Base-by-base conservation (phyloP, 2,888 invertebrate species). In the Bimastos eiseni region DNA sequence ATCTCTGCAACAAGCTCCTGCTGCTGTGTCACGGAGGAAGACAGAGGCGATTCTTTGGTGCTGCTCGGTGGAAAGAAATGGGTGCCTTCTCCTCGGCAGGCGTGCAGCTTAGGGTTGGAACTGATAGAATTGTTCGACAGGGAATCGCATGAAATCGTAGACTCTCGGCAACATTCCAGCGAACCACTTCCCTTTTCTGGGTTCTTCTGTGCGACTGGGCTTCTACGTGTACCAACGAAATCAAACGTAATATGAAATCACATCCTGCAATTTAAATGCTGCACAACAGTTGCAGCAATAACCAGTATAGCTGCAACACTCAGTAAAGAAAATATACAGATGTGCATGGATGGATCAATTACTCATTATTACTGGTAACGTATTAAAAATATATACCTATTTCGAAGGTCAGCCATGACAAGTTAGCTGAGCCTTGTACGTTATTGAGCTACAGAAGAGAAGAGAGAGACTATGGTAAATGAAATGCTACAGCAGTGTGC, bases 141-240 rank as follows among this genome's bases (percentile, higher is more conserved):
- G 11, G 86, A 86, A 86, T 86, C 86, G 17, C 86, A 86, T 6
- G 86, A 86, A 19, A 86, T 37, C 21, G 34, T 86, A 21, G 86
- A 86, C 86, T 86, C 86, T 36, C 19, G 86, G 37, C 86, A 86
- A 37, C 86, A 86, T 86, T 86, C 86, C 86, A 86, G 37, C 86
- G 86, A 86, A 37, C 86, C 15, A 36, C 86, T 86, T 86, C 86
- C 86, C 17, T 34, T 86, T 33, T 86, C 86, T 17, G 86, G 86
- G 24, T 36, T 24, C 37, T 86, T 86, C 34, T 36, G 21, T 19
- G 86, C 86, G 6, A 86, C 36, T 37, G 86, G 86, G 19, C 86
- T 86, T 86, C 86, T 86, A 36, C 36, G 17, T 36, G 34, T 6
- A 86, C 34, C 34, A 19, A 86, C 11, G 36, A 5, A 37, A 86